These are phyloP conservation scores for Mythimna vitellina DNA, from an alignment of 2,888 invertebrate genomes.

Conservation along the genomic window DNA sequence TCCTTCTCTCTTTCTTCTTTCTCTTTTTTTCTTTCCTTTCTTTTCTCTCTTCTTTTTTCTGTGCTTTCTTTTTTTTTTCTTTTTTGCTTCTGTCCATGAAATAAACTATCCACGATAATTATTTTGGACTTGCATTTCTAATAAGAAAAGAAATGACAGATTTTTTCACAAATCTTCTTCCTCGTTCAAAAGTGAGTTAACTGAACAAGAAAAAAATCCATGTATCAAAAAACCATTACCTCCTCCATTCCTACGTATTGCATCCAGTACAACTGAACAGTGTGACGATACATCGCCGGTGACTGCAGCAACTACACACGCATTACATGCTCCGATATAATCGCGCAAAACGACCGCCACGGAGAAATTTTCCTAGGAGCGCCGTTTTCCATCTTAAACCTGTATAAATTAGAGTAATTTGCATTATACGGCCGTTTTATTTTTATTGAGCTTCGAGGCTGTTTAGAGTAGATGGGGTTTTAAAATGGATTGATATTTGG, in stretches of 20 bases:
- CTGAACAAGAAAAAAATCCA: no score
- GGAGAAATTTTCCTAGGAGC: conserved; percentile 79
- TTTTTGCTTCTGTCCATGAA: no score
- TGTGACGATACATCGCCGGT: conserved; percentile 65
- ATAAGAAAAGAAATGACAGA: no score
- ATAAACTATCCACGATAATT: no score
- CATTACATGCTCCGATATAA: conserved; percentile 82
- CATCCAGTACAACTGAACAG: conserved; percentile 57
- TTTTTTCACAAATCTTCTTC: no score
- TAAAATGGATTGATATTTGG: not conserved
- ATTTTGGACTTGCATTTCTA: no score
- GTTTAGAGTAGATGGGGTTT: conserved; percentile 13
- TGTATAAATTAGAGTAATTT: conserved; percentile 80
- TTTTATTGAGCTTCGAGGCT: conserved; percentile 47
- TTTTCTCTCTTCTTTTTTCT: no score
- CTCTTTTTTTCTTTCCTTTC: no score
- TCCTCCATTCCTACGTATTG: conserved; percentile 24
- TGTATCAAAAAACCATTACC: not conserved
- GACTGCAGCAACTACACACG: conserved; percentile 78
- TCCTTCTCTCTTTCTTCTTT: no score
- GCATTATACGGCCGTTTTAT: conserved; percentile 67
- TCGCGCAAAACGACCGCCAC: conserved; percentile 81
- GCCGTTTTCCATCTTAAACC: conserved; percentile 78
- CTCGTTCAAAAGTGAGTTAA: no score
- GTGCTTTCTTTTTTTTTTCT: no score